These are phyloP conservation scores for Leucoraja erinaceus DNA, from an alignment of 2,113 vertebrate genomes.

Conservation along the genomic window DNA sequence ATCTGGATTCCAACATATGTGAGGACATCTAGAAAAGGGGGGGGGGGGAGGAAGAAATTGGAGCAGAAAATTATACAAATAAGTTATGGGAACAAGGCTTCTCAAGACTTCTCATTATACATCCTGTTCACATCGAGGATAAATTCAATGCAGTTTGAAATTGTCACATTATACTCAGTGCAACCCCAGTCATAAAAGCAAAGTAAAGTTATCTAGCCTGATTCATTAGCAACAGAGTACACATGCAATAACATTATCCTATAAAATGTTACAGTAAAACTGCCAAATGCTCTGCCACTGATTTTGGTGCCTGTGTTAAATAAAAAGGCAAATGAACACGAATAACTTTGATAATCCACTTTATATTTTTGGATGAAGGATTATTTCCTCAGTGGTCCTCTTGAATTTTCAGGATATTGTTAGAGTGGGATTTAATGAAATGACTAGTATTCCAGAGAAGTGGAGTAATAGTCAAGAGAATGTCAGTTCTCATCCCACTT, in stretches of 20 bases:
- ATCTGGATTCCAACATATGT: not conserved
- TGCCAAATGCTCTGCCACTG: not conserved
- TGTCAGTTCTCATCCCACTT: not conserved
- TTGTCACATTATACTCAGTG: not conserved
- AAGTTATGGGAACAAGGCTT: not conserved
- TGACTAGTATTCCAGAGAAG: not conserved
- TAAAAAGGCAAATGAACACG: not conserved
- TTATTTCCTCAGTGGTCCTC: not conserved
- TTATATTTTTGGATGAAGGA: not conserved
- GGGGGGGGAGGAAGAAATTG: not conserved
- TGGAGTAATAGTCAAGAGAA: not conserved
- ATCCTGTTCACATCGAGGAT: not conserved
- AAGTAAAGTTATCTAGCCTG: not conserved
- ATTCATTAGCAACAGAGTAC: slow-evolving; percentile 1
- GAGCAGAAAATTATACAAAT: not conserved
- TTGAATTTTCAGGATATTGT: not conserved
- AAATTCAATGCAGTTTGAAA: not conserved
- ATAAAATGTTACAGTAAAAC: slow-evolving; percentile 5
- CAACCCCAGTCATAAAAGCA: not conserved
- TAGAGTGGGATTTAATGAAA: not conserved
- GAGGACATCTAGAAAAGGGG: not conserved
- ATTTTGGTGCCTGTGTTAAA: not conserved
- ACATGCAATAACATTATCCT: not conserved
- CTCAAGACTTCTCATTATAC: not conserved
- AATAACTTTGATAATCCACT: not conserved